phyloP scores from a whole-genome alignment of 2,888 invertebrate species.

The Acanthosepion esculentum region DNA sequence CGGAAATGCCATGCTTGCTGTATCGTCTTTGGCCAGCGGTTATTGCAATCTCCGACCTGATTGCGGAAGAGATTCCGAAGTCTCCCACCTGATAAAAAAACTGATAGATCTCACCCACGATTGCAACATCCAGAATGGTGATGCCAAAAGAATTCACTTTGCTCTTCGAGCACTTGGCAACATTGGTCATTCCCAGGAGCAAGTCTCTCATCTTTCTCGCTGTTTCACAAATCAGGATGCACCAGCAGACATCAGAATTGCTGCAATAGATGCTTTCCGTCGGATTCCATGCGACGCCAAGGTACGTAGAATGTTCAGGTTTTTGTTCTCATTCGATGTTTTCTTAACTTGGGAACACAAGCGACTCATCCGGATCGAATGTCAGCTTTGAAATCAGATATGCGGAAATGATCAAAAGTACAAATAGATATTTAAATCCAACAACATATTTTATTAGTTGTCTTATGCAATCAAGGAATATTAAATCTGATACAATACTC shows the following conservation, averaged over 20 bases:
- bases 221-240: conserved; percentile 77
- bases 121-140: conserved; percentile 60
- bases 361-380: too few relatives aligned
- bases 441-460: too few relatives aligned
- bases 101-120: conserved; percentile 66
- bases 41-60: conserved; percentile 79
- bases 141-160: background rate
- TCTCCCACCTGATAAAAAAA: conserved; percentile 66
- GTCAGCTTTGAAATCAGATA: too few relatives aligned
- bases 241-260: conserved; percentile 83
- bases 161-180: conserved; percentile 89
- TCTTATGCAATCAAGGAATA: too few relatives aligned
- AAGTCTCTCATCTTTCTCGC: conserved; percentile 61
- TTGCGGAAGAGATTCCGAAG: conserved; percentile 71
- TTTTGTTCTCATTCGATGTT: too few relatives aligned
- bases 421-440: too few relatives aligned
- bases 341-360: too few relatives aligned
- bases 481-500: too few relatives aligned
- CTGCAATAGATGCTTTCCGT: conserved; percentile 86
- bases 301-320: background rate
- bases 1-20: conserved; percentile 79
- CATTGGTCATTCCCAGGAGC: conserved; percentile 81
- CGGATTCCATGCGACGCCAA: conserved; percentile 80
- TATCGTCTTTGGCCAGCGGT: conserved; percentile 83
- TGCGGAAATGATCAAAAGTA: too few relatives aligned